phyloP scores from a whole-genome alignment of 92 coral and sea anemone species.

The Isaurus tuberculatus region DNA sequence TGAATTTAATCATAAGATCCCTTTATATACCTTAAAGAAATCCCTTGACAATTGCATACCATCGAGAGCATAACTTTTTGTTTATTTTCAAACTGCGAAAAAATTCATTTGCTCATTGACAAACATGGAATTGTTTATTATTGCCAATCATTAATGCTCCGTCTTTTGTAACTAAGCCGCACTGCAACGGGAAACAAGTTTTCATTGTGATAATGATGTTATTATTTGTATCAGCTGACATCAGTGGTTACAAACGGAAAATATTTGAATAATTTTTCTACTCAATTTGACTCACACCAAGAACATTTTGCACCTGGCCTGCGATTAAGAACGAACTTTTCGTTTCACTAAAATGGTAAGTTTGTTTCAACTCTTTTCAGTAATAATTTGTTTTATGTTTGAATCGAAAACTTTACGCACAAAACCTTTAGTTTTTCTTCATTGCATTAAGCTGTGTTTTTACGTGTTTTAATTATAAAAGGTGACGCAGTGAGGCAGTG shows the following conservation, averaged over 20 bases:
- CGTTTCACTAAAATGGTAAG: conserved; percentile 24
- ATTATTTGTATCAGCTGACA: conserved; percentile 37
- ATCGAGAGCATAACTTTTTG: too few relatives aligned
- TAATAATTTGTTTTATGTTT: background rate
- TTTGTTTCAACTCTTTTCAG: background rate
- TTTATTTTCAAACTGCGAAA: too few relatives aligned
- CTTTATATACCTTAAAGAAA: too few relatives aligned
- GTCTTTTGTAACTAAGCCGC: conserved; percentile 27
- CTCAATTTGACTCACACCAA: conserved; percentile 35
- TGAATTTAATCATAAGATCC: too few relatives aligned
- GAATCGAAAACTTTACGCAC: background rate
- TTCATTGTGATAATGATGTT: conserved; percentile 50
- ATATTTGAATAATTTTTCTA: conserved; percentile 40
- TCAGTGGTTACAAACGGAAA: conserved; percentile 37
- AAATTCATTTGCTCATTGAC: too few relatives aligned
- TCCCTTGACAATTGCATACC: too few relatives aligned
- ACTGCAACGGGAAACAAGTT: conserved; percentile 36
- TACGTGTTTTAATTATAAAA: background rate
- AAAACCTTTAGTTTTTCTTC: background rate
- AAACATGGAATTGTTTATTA: background rate
- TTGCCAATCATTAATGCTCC: background rate
- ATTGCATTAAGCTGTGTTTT: background rate
- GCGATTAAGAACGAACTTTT: background rate
- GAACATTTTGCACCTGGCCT: conserved; percentile 36
- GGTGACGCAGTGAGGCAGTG: background rate